Conservation (phyloP, 1,140 invertebrate genomes). For the Zophobas morio region DNA sequence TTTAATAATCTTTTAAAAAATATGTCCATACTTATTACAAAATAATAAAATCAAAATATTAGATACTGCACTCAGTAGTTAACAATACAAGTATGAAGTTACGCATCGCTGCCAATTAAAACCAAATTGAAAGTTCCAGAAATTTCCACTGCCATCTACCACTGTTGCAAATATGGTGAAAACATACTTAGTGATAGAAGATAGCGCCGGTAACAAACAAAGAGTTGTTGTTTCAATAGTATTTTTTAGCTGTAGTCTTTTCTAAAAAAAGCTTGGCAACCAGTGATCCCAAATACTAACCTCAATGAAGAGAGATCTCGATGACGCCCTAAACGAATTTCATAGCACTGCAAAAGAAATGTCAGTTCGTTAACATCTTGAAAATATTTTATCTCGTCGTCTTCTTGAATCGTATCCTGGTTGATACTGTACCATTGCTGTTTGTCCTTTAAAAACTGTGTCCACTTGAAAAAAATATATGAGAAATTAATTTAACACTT, state of each 20-base stretch:
- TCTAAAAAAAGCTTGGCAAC: constrained; percentile 27
- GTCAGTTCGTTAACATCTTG: constrained; percentile 66
- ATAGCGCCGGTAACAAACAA: too few relatives aligned
- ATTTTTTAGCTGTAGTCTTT: not conserved
- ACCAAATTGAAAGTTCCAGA: too few relatives aligned
- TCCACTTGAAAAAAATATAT: constrained; percentile 51
- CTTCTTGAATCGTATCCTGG: constrained; percentile 65
- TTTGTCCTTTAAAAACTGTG: constrained; percentile 56
- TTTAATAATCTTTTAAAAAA: too few relatives aligned
- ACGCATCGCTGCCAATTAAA: too few relatives aligned
- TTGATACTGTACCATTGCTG: constrained; percentile 65
- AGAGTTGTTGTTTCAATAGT: too few relatives aligned
- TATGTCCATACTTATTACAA: too few relatives aligned
- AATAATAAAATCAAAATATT: too few relatives aligned
- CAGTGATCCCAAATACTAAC: constrained; percentile 55
- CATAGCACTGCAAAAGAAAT: constrained; percentile 67
- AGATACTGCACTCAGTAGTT: too few relatives aligned
- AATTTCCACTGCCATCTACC: too few relatives aligned
- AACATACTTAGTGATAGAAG: too few relatives aligned
- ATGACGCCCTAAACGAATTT: constrained; percentile 67
- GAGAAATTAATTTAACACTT: constrained; percentile 3
- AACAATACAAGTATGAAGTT: too few relatives aligned
- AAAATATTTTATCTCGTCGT: constrained; percentile 68
- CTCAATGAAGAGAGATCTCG: constrained; percentile 64
- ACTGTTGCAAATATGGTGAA: too few relatives aligned